Base-by-base conservation (phyloP, 2,888 invertebrate genomes). In the Lamellibrachia satsuma region DNA sequence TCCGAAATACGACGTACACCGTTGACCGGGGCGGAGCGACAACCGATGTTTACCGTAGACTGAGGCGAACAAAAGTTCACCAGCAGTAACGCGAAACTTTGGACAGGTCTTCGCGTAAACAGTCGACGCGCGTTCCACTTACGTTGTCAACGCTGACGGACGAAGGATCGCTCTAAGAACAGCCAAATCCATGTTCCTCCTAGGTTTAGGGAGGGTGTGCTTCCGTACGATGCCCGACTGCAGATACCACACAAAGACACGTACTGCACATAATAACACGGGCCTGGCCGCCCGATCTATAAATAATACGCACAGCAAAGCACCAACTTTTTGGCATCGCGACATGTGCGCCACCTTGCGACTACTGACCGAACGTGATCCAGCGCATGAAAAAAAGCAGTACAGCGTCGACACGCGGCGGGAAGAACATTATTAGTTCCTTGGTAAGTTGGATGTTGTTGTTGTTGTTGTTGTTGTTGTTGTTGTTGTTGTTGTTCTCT, bases 281-380 rank as follows among this genome's bases (percentile, higher is more conserved):
- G 75, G 75, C n/a, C 75, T 22, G 22, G 75, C 22, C 75, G n/a
- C 6, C 4, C 55, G 75, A 15, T 75, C 75, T 75, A 75, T 75
- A 75, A 75, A 22, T 75, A 75, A 22, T 22, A 4, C 75, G 75
- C 75, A 15, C 75, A 22, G 75, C 75, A 39, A 39, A 39, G 39
- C 39, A 39, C 39, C 39, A 75, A 75, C 75, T 75, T 75, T 75
- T 75, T 75, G 75, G 75, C 75, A 75, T 75, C 75, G 75, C 75
- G 75, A 75, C 75, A 75, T 75, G 75, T 75, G 75, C 75, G 75
- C 75, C 75, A 75, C 75, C 75, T 75, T 75, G 22, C 22, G 75
- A 22, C 15, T 75, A n/a, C 22, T 75, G n/a, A 75, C 75, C 22
- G 75, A 75, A 75, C 75, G 22, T 75, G 75, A 4, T 75, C 75